A percentile compares a stretch with the other conserved stretches of the same genome.
Conservation (phyloP, 2,797 vertebrate species). For the Pitangus sulphuratus region DNA sequence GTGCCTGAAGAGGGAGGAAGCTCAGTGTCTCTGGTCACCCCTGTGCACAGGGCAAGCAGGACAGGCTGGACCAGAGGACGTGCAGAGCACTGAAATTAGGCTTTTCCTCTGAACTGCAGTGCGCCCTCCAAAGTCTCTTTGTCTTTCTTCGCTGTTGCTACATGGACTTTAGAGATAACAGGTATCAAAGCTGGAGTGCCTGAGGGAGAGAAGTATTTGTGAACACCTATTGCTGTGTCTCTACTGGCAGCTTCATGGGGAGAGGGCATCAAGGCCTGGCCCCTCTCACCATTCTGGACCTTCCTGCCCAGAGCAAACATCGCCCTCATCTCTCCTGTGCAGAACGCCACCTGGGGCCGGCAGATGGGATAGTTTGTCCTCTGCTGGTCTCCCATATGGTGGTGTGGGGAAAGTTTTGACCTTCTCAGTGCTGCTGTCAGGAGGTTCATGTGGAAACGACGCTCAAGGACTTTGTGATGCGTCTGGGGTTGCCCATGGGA, state of each 20-base stretch:
- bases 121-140: neutral
- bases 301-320: neutral
- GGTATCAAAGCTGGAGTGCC: neutral
- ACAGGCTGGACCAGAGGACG: neutral
- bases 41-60: fast-evolving
- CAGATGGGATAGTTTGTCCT: neutral
- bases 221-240: neutral
- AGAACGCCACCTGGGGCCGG: fast-evolving
- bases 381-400: neutral
- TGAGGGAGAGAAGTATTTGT: neutral
- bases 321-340: neutral
- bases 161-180: neutral
- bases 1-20: neutral
- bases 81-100: neutral
- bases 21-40: neutral
- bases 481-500: neutral
- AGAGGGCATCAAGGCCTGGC: neutral
- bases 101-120: neutral
- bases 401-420: neutral
- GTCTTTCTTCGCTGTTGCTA: neutral
- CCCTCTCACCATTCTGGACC: neutral
- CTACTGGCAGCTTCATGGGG: neutral
- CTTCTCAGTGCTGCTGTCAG: neutral
- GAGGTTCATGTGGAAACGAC: neutral
- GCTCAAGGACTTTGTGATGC: neutral